These are phyloP conservation scores for Drosophila asahinai DNA, from an alignment of 1,140 invertebrate species.

Conservation along the genomic window DNA sequence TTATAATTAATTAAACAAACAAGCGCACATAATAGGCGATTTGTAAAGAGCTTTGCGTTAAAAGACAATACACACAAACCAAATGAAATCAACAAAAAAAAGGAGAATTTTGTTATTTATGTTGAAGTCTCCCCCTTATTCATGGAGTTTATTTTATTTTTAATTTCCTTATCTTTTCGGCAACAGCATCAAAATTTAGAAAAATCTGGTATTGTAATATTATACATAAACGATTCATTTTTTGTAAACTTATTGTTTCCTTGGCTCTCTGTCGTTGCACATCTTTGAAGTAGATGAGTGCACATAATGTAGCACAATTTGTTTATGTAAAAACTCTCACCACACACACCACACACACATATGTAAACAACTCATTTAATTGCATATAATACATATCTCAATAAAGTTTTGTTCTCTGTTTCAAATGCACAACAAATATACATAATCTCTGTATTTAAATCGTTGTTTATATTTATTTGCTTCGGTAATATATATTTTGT, in stretches of 20 bases:
- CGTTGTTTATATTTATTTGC: slow-evolving; percentile 11
- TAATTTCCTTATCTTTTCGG: slow-evolving; percentile 7
- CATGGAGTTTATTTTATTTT: slow-evolving; percentile 52
- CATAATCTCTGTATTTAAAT: slow-evolving; percentile 12
- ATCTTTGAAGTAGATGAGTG: slow-evolving; percentile 54
- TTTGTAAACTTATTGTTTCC: slow-evolving; percentile 59
- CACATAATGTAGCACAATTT: slow-evolving; percentile 53
- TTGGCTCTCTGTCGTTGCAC: slow-evolving; percentile 41
- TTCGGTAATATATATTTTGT: background rate
- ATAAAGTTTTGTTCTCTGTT: slow-evolving; percentile 84
- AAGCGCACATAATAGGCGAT: slow-evolving; percentile 34
- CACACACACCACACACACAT: slow-evolving; percentile 29
- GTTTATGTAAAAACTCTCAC: slow-evolving; percentile 60
- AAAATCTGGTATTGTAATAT: slow-evolving; percentile 46
- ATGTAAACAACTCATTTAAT: slow-evolving; percentile 40
- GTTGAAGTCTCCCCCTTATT: slow-evolving; percentile 21
- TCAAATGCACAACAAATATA: slow-evolving; percentile 51
- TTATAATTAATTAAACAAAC: slow-evolving; percentile 45
- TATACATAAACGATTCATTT: slow-evolving; percentile 26
- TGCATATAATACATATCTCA: slow-evolving; percentile 57
- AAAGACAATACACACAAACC: slow-evolving; percentile 20
- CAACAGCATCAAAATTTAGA: slow-evolving; percentile 21
- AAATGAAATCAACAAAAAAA: slow-evolving; percentile 40
- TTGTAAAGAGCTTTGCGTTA: slow-evolving; percentile 38
- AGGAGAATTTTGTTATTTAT: slow-evolving; percentile 23